These are phyloP conservation scores for Elephas maximus DNA, from an alignment of 2,113 vertebrate species.

Conservation along the genomic window DNA sequence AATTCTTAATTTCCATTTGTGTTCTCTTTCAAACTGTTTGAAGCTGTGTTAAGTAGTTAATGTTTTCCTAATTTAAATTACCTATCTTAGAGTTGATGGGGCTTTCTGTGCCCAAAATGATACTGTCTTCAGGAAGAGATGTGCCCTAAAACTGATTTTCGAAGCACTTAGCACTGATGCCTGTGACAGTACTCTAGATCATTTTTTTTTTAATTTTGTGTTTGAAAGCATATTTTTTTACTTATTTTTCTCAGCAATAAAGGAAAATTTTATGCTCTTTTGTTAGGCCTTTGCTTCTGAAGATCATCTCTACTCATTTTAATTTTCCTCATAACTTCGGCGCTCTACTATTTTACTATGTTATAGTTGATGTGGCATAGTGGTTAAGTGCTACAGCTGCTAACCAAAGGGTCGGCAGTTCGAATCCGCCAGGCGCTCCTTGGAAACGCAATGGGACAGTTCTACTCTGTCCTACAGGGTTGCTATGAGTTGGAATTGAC, in stretches of 20 bases:
- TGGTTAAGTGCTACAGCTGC: no score
- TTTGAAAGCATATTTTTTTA: not conserved
- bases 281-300: conserved; percentile 45
- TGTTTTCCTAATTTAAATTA: conserved; percentile 9
- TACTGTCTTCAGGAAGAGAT: conserved; percentile 24
- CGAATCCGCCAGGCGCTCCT: no score
- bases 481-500: no score
- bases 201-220: not conserved
- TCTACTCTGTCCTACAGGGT: no score
- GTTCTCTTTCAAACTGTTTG: conserved; percentile 23
- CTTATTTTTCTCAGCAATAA: conserved; percentile 23
- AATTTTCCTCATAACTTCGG: not conserved
- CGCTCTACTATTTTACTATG: not conserved
- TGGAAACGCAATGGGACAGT: no score
- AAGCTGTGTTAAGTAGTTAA: not conserved
- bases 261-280: not conserved
- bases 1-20: not conserved
- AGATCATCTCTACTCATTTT: conserved; percentile 3
- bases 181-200: not conserved
- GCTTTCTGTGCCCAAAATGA: not conserved
- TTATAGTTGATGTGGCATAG: not conserved
- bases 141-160: conserved; percentile 11
- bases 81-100: not conserved
- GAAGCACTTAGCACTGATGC: conserved; percentile 38
- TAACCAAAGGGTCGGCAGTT: no score